Percentiles rank a stretch among this genome's conserved stretches.
These are phyloP conservation scores for Strigops habroptila DNA, from an alignment of 2,113 vertebrate species.

Conservation along the genomic window DNA sequence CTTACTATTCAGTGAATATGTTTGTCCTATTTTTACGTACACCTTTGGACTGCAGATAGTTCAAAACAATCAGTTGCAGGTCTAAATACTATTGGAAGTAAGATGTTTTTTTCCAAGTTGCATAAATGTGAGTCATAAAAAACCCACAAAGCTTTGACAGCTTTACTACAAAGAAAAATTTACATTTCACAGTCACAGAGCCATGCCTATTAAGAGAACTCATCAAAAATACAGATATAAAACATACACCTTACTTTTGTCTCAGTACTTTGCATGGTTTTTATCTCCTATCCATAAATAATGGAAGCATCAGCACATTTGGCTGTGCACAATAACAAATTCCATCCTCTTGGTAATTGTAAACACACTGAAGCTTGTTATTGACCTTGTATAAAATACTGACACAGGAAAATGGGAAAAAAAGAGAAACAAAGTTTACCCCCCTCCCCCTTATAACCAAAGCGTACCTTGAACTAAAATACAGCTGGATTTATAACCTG, in stretches of 20 bases:
- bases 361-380: slow-evolving; percentile 72
- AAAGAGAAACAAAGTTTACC: not conserved
- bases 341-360: slow-evolving; percentile 68
- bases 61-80: not conserved
- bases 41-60: not conserved
- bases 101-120: slow-evolving; percentile 21
- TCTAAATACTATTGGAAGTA: slow-evolving; percentile 4
- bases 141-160: slow-evolving; percentile 50
- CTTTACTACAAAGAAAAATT: slow-evolving; percentile 63
- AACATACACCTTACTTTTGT: slow-evolving; percentile 57
- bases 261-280: slow-evolving; percentile 52
- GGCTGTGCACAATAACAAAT: slow-evolving; percentile 70
- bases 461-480: not conserved
- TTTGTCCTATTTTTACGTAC: not conserved
- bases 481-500: not conserved
- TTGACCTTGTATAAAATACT: slow-evolving; percentile 69
- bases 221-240: slow-evolving; percentile 74
- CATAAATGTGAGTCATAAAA: slow-evolving; percentile 51
- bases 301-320: slow-evolving; percentile 67
- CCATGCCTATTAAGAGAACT: slow-evolving; percentile 53
- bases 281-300: slow-evolving; percentile 70
- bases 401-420: not conserved
- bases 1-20: not conserved
- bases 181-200: slow-evolving; percentile 51
- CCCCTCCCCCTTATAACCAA: not conserved